Percentiles rank a stretch among this genome's conserved stretches.
Evolutionary conservation across 1,140 invertebrate species (phyloP).

Genomic region (Pentalonia nigronervosa): DNA sequence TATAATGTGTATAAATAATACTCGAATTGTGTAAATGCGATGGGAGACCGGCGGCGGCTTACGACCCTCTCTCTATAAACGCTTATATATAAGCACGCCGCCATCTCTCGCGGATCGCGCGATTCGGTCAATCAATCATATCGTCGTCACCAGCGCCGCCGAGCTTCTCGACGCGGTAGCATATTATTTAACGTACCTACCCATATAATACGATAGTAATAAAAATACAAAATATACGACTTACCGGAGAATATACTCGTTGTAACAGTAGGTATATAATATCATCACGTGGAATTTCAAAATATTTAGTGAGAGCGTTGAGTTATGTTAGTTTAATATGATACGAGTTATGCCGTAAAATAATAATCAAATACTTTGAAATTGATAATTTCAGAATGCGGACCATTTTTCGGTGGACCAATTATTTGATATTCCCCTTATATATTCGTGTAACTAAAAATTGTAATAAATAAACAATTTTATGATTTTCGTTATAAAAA

Average conservation of each 20-base stretch:
- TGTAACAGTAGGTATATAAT: background rate
- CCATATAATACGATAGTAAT: background rate
- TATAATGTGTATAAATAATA: constrained; percentile 17
- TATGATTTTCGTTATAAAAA: too few species aligned
- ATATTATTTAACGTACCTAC: background rate
- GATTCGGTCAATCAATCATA: constrained; percentile 22
- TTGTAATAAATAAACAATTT: too few species aligned
- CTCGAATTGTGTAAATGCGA: background rate
- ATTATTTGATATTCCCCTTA: too few species aligned
- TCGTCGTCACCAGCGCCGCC: background rate
- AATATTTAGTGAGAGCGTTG: too few species aligned
- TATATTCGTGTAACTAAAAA: too few species aligned
- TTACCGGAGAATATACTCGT: too few species aligned
- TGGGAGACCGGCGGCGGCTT: background rate
- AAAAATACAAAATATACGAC: background rate
- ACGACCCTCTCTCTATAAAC: background rate
- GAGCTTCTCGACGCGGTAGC: background rate
- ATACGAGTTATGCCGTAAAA: too few species aligned
- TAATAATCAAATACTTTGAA: too few species aligned
- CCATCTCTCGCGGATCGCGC: background rate
- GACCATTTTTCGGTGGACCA: too few species aligned
- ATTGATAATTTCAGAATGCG: too few species aligned
- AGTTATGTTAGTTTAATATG: too few species aligned
- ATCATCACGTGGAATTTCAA: background rate
- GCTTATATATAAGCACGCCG: background rate